Evolutionary conservation across 2,888 invertebrate genomes (phyloP), one percentile per base, ranked within the genome.

Genomic region (Stramonita haemastoma): DNA sequence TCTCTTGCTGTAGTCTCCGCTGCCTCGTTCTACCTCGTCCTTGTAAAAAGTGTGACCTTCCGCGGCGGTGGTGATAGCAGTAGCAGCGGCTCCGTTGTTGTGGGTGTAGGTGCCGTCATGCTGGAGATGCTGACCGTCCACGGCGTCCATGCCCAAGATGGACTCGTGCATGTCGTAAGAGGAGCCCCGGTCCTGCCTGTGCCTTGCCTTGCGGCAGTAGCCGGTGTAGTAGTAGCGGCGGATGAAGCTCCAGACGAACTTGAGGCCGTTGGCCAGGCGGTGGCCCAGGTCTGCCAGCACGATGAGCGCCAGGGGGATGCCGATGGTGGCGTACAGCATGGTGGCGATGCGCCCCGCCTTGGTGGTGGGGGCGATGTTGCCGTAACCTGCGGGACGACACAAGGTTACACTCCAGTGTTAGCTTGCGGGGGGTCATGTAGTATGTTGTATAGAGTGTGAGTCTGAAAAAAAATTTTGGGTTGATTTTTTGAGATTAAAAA

Each of bases 201-300:
- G n/a, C 32, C 92, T 73, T 98, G 93, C 88, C 85, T 91, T 92
- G 79, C 97, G 97, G 94, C 98, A 98, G 94, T 98, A 98, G 91
- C 98, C 98, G 0, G 98, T 98, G 95, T 98, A 98, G 96, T 95
- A 95, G 90, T 91, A 94, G 32, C 94, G 91, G 79, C 93, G 90
- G n/a, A 93, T 91, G 91, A 93, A 92, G 15, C 93, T 92, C 98
- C 98, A 98, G 46, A 98, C 96, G 96, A 98, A 98, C 96, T 99
- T 99, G 92, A 99, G 98, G 91, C 97, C 97, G 92, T 98, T 97
- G 0, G 99, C 99, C 95, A 99, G 98, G 19, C 98, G 97, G 96
- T 98, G 99, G 92, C 99, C 99, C 95, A 99, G 98, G 96, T 99
- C 99, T 77, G 99, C 98, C 92, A 99, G 96, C 32, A 99, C 97